phyloP scores from a whole-genome alignment of 92 coral and sea anemone genomes.

The Epizoanthus ramosus region DNA sequence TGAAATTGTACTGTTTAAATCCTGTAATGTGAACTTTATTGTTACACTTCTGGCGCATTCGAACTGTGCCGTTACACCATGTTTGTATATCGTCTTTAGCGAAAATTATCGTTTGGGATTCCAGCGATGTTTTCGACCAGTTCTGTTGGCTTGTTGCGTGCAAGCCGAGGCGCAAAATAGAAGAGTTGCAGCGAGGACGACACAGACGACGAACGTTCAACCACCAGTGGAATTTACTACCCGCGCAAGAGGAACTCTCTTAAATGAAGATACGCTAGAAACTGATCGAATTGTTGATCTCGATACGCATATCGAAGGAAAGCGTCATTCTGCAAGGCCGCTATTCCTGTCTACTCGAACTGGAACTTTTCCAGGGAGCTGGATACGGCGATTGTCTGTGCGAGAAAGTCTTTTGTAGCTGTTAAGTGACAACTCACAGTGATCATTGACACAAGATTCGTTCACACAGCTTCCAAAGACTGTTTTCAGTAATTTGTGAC shows the following conservation, averaged over 20 bases:
- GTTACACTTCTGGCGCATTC: constrained; percentile 33
- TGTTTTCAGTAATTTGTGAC: background rate
- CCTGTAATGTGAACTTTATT: constrained; percentile 31
- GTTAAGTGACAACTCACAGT: too few species aligned
- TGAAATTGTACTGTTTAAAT: constrained; percentile 18
- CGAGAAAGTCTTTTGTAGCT: constrained; percentile 20
- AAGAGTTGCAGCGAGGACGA: background rate
- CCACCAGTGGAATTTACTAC: background rate
- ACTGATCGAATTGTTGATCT: too few species aligned
- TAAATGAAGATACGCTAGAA: background rate
- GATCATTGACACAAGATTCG: too few species aligned
- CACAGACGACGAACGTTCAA: background rate
- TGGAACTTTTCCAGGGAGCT: constrained; percentile 4
- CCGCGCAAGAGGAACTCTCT: background rate
- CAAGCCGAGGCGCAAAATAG: background rate
- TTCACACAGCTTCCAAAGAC: too few species aligned
- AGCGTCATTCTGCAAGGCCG: background rate
- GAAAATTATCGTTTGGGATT: constrained; percentile 39
- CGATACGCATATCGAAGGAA: background rate
- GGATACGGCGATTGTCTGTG: background rate
- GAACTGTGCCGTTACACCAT: constrained; percentile 29
- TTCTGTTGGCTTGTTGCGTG: background rate
- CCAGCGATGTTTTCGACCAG: background rate
- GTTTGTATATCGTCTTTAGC: constrained; percentile 20
- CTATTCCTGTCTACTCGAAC: background rate